Conservation (phyloP, 30 jellyfish, hydroid and myxozoan species). For the Hydractinia echinata region DNA sequence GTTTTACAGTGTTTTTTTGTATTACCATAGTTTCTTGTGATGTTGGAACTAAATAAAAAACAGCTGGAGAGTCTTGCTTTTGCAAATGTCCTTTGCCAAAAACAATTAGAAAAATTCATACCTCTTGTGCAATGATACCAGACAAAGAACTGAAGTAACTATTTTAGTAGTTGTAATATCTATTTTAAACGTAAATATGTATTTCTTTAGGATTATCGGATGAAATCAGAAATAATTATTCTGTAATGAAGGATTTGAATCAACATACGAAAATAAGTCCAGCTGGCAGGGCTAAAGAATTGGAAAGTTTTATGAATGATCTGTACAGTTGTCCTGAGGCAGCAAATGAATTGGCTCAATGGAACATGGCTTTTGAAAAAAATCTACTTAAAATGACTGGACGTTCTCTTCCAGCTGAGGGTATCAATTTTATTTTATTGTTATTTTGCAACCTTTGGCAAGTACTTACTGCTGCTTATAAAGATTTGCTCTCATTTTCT, state of each 20-base stretch:
- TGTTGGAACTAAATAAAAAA: background rate
- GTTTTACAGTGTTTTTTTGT: background rate
- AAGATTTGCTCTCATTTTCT: background rate
- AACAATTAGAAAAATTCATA: too few relatives aligned
- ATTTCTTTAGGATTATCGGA: constrained; percentile 68
- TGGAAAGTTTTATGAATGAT: constrained; percentile 48
- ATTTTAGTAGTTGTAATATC: too few relatives aligned
- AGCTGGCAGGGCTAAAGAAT: constrained; percentile 57
- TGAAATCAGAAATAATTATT: constrained; percentile 69
- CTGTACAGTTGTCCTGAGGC: constrained; percentile 65
- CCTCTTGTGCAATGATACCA: too few relatives aligned
- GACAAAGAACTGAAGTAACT: too few relatives aligned
- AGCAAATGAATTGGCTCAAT: constrained; percentile 41
- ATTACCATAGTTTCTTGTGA: background rate
- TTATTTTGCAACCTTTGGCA: background rate
- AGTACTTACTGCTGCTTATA: background rate
- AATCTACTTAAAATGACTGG: constrained; percentile 30
- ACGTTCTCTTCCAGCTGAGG: constrained; percentile 18
- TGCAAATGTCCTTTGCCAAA: too few relatives aligned
- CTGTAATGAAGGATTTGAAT: constrained; percentile 70
- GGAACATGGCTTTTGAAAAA: constrained; percentile 49
- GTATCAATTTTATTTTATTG: background rate
- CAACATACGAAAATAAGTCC: constrained; percentile 89
- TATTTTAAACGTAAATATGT: background rate
- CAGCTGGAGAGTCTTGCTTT: background rate